Evolutionary conservation across 2,888 invertebrate species (phyloP), one percentile per base, ranked within the genome.

Genomic region (Mechanitis mazaeus): DNA sequence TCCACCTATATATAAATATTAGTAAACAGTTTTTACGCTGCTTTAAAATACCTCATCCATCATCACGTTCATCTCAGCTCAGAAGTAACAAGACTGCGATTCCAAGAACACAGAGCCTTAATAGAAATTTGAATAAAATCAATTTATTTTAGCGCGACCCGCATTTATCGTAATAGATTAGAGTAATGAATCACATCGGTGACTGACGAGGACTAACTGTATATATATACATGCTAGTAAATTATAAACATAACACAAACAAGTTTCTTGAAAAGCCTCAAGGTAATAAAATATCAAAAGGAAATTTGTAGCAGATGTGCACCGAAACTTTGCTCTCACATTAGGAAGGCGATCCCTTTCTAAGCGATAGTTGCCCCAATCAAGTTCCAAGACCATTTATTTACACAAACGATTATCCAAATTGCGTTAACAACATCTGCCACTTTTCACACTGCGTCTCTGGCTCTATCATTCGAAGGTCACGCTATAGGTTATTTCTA

Each of bases 121-220:
- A 87, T 85, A 85, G 81, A 86, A 87, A 87, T 88, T 87, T 87
- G 85, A 89, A 89, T 88, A 87, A 87, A 89, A 89, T 87, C 87
- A 88, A 89, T 89, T 89, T 87, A 88, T 87, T 86, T 82, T 83
- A 85, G 80, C 84, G 79, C 79, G 75, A 72, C 77, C 69, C 80
- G 79, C 84, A 83, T 85, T 86, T 88, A 87, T 86, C 85, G 84
- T 77, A 84, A 87, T 85, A 85, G 85, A 87, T 88, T 83, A 62
- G 71, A 77, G 77, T 81, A 82, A 83, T 77, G 76, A 79, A 82
- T 76, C 50, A 31, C 50, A 50, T 31, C 50, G 31, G 9, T 50
- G 50, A 50, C n/a, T 31, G 50, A 50, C 28, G 31, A 11, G 42
- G 42, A 11, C 9, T 42, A 42, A 42, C 11, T 9, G 42, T 42